Evolutionary conservation across 2,113 vertebrate species (phyloP).

Genomic region (Pelvicachromis taeniatus): DNA sequence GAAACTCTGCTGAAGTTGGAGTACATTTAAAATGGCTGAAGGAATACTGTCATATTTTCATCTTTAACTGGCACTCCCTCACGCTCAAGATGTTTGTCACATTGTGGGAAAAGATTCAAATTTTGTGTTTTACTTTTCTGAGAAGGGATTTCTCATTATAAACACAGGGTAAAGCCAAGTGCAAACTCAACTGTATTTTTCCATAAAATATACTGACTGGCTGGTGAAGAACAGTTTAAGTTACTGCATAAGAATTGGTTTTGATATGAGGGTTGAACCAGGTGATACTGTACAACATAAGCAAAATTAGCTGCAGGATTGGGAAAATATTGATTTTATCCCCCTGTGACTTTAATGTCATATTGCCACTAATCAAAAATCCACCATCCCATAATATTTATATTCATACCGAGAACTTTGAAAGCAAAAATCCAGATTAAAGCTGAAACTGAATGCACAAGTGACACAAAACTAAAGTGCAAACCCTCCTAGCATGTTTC

Average conservation of each 20-base stretch:
- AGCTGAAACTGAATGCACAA: background rate
- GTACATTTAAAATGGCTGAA: conserved; percentile 28
- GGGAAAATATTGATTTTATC: background rate
- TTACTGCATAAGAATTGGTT: background rate
- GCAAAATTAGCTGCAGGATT: background rate
- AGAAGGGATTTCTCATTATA: background rate
- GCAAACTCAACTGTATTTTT: background rate
- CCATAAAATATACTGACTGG: background rate
- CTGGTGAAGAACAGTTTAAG: background rate
- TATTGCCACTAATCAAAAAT: background rate
- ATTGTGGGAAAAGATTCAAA: background rate
- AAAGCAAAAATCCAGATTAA: background rate
- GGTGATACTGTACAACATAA: background rate
- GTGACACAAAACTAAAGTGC: background rate
- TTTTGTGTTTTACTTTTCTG: conserved; percentile 8
- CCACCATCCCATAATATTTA: background rate
- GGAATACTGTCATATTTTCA: conserved; percentile 9
- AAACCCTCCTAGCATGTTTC: background rate
- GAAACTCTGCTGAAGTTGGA: conserved; percentile 45
- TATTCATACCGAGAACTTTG: background rate
- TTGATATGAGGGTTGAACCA: background rate
- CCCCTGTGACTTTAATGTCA: background rate
- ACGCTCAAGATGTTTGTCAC: conserved; percentile 5
- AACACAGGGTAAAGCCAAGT: background rate
- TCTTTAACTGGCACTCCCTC: background rate